Base-by-base conservation (phyloP, 2,888 invertebrate genomes). In the Athrips mouffetella region DNA sequence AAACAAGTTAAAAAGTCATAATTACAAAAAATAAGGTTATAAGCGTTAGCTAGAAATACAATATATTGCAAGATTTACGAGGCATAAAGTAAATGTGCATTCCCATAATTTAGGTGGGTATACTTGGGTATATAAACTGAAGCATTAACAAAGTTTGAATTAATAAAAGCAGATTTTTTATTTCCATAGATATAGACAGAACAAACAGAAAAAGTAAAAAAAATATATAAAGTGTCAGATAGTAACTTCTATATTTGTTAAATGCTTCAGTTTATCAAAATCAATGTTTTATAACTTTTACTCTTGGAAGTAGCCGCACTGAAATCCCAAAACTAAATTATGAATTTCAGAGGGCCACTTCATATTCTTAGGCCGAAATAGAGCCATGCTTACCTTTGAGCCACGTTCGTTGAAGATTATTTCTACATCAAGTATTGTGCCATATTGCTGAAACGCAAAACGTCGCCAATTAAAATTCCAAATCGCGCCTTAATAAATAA, bases 341-440 rank as follows among this genome's bases (percentile, higher is more conserved):
- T 57, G 53, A 73, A 80, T 85, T 78, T 81, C 76, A 79, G 63
- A 65, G 74, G 64, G 82, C 80, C 78, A 76, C 80, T 76, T 62
- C 59, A 47, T 54, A 59, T 57, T 50, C 27, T 45, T 42, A 49
- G 50, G 50, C 49, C 57, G 57, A 45, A 49, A 47, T 58, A 50
- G 56, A 69, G 62, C 53, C 58, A 57, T 71, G 84, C 96, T 94
- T 94, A 99, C 99, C 97, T 99, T 99, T 71, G 98, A 98, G 88
- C 99, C 99, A 69, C 99, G 92, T 91, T 99, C 99, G 90, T 99
- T 99, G 92, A 99, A 99, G 88, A 99, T 99, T 77, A 99, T 99
- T 93, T 99, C 99, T 89, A 98, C 99, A 90, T 99, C 99, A 87
- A 98, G 92, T 84, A 99, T 99, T 76, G 95, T 94, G 82, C 99